Percentiles rank a stretch among this genome's conserved stretches.
phyloP scores from a whole-genome alignment of 2,113 vertebrate genomes.

The Numida meleagris region DNA sequence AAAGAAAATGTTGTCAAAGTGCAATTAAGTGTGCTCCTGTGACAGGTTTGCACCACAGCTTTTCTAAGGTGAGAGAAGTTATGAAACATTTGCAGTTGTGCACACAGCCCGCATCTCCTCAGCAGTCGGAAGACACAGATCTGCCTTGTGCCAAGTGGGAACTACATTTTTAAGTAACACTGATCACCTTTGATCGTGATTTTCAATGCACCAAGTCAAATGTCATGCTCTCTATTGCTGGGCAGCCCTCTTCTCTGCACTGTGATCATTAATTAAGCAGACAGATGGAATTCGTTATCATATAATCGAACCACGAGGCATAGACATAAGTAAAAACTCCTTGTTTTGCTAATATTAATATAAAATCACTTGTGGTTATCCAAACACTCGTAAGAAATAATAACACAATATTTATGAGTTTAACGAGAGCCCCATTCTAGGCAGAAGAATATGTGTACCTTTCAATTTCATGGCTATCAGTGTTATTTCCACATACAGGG shows the following conservation, averaged over 20 bases:
- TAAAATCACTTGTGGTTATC: background rate
- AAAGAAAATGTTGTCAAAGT: slow-evolving; percentile 31
- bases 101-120: background rate
- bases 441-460: background rate
- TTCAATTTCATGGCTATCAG: background rate
- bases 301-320: background rate
- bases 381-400: background rate
- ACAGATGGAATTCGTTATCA: slow-evolving; percentile 2
- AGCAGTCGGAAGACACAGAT: background rate
- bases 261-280: background rate
- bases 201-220: slow-evolving; percentile 40
- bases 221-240: background rate
- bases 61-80: slow-evolving; percentile 25
- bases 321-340: slow-evolving; percentile 16
- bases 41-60: background rate
- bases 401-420: background rate
- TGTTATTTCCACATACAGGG: background rate
- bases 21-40: slow-evolving; percentile 18
- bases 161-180: slow-evolving; percentile 44
- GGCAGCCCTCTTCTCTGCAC: background rate
- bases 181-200: slow-evolving; percentile 34
- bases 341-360: background rate
- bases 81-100: slow-evolving; percentile 51
- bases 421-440: background rate
- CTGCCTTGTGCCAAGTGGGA: background rate